Conservation (phyloP, 2,888 invertebrate genomes). For the Seira musarum region DNA sequence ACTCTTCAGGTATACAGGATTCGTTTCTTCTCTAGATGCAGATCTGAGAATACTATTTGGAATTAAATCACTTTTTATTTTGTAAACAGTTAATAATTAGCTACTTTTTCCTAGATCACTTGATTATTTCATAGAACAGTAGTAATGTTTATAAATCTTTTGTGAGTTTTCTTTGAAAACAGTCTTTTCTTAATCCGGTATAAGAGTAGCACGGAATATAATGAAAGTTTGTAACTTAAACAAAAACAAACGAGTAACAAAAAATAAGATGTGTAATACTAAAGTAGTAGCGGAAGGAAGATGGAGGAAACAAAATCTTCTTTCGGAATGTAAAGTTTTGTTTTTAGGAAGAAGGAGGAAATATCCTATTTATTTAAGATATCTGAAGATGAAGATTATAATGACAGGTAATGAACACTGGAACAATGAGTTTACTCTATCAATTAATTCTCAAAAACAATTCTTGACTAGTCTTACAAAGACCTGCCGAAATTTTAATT, state of each 20-base stretch:
- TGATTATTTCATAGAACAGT: background rate
- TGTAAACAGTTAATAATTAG: no score
- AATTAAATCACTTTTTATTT: background rate
- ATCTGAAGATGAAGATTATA: no score
- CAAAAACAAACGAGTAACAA: background rate
- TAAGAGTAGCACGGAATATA: background rate
- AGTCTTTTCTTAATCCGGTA: slow-evolving; percentile 16
- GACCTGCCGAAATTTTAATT: no score
- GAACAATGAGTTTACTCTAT: background rate
- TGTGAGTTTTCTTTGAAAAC: background rate
- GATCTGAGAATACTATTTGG: slow-evolving; percentile 5
- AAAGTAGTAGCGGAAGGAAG: background rate
- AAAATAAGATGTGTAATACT: background rate
- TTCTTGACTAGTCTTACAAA: no score
- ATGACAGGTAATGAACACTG: background rate
- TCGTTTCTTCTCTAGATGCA: slow-evolving; percentile 1
- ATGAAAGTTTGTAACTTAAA: no score
- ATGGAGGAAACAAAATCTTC: no score
- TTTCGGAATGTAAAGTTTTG: no score
- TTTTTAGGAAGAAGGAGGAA: no score
- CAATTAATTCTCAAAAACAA: no score
- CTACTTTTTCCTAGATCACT: slow-evolving; percentile 10
- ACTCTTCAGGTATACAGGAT: slow-evolving; percentile 5
- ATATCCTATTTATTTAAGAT: no score
- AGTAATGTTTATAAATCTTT: background rate